Evolutionary conservation across 92 coral and sea anemone species (phyloP).

Genomic region (Galaxea fascicularis): DNA sequence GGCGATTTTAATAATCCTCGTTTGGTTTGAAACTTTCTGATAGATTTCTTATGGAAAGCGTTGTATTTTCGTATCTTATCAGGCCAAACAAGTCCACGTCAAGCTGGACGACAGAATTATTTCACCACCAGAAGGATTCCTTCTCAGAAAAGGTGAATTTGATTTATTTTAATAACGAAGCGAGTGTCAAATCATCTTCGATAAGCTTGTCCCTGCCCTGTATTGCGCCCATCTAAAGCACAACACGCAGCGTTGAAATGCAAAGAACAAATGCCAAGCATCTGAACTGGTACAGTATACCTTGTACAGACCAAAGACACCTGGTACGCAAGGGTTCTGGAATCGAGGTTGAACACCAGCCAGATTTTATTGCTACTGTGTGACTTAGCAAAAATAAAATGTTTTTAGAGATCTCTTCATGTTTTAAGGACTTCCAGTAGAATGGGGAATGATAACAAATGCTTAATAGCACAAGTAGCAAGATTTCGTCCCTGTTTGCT

Average conservation of each 20-base stretch:
- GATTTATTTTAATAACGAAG: background rate
- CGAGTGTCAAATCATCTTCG: background rate
- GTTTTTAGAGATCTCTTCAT: no score
- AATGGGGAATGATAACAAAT: no score
- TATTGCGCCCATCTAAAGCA: background rate
- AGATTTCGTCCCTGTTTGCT: no score
- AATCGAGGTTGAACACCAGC: no score
- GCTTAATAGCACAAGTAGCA: no score
- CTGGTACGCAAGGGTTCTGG: no score
- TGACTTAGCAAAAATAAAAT: no score
- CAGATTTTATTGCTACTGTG: no score
- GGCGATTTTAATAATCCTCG: no score
- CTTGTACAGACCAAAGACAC: no score
- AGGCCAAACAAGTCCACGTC: slow-evolving; percentile 86
- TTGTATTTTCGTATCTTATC: background rate
- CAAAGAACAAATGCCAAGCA: background rate
- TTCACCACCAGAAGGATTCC: slow-evolving; percentile 86
- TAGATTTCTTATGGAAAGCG: background rate
- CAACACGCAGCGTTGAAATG: background rate
- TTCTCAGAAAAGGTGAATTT: slow-evolving; percentile 85
- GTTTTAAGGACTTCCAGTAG: no score
- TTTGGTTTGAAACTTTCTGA: no score
- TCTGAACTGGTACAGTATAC: background rate
- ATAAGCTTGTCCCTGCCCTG: background rate
- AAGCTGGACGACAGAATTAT: slow-evolving; percentile 83